Conservation (phyloP, 2,113 vertebrate genomes). For the Corynorhinus townsendii region DNA sequence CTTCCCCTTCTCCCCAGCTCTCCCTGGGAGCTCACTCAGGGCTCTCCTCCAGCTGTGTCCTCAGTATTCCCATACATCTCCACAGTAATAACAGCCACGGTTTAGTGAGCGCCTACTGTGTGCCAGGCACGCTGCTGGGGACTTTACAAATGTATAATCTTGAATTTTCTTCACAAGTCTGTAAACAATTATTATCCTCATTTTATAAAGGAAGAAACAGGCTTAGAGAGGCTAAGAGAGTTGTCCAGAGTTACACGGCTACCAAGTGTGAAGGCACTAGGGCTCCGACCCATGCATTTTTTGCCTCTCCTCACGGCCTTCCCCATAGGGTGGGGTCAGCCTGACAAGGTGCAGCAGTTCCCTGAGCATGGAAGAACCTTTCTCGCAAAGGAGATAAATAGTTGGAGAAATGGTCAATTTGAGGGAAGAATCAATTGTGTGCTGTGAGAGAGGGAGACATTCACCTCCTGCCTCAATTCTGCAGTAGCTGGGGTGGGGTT, state of each 20-base stretch:
- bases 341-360: background rate
- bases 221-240: background rate
- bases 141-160: background rate
- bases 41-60: background rate
- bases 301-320: background rate
- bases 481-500: background rate
- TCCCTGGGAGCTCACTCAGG: background rate
- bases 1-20: background rate
- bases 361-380: background rate
- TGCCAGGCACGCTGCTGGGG: background rate
- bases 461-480: background rate
- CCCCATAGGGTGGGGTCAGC: fast-evolving
- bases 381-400: background rate
- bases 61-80: background rate
- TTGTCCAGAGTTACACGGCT: too few species aligned
- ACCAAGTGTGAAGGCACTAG: background rate
- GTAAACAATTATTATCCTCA: background rate
- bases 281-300: background rate
- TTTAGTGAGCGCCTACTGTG: background rate
- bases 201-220: background rate
- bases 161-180: background rate
- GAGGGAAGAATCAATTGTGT: background rate
- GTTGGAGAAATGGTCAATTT: background rate
- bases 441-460: background rate
- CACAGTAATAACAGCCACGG: fast-evolving